Conservation (phyloP, 92 coral and sea anemone species). For the Zoanthus solanderi region DNA sequence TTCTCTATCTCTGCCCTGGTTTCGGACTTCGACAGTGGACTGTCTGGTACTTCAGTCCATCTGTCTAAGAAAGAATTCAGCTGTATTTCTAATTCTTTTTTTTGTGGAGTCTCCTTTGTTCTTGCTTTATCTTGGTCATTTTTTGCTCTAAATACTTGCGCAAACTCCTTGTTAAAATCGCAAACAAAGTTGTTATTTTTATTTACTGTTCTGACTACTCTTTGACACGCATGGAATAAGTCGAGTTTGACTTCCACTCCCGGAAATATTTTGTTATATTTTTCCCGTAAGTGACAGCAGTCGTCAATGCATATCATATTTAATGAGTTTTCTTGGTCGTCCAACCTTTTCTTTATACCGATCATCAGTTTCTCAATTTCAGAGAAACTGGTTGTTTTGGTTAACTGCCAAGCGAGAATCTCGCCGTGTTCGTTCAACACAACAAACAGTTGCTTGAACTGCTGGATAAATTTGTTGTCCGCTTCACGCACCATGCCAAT, state of each 20-base stretch:
- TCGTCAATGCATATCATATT: conserved; percentile 18
- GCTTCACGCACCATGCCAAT: conserved; percentile 11
- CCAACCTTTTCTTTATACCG: conserved; percentile 13
- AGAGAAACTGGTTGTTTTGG: conserved; percentile 25
- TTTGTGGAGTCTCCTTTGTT: conserved; percentile 5
- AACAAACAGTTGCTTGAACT: conserved; percentile 27
- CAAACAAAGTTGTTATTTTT: conserved; percentile 36
- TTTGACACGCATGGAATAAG: conserved; percentile 39
- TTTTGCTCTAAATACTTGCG: conserved; percentile 18
- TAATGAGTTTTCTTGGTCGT: conserved; percentile 11
- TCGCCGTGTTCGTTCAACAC: conserved; percentile 27
- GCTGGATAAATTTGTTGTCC: conserved; percentile 18
- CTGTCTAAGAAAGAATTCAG: background rate
- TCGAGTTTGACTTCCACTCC: conserved; percentile 33
- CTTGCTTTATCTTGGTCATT: conserved; percentile 46
- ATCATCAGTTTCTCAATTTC: conserved; percentile 6
- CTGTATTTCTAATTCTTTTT: background rate
- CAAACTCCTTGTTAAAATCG: conserved; percentile 34
- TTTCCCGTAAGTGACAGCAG: conserved; percentile 37
- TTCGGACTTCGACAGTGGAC: conserved; percentile 7
- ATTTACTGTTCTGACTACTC: conserved; percentile 1
- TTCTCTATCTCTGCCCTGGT: too few relatives aligned
- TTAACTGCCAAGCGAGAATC: conserved; percentile 43
- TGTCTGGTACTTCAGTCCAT: background rate
- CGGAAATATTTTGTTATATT: conserved; percentile 22